Conservation (phyloP, 2,888 invertebrate species). For the Coelopa pilipes region DNA sequence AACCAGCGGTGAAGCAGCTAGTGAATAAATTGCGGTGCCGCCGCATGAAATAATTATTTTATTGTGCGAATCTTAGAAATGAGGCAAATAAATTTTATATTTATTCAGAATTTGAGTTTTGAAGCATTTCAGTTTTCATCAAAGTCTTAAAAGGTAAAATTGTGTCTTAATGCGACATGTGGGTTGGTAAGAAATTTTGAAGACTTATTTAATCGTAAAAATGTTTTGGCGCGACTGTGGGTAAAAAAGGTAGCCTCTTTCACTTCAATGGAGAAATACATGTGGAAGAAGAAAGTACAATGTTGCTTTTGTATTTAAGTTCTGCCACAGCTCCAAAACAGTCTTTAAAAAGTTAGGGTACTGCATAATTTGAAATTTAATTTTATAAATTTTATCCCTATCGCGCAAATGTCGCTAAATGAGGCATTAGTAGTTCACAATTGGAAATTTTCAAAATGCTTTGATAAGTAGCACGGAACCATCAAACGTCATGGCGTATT, state of each 20-base stretch:
- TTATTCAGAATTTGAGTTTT: no score
- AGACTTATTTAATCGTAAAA: not conserved
- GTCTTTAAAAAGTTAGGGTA: not conserved
- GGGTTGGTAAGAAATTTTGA: not conserved
- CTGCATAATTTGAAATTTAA: not conserved
- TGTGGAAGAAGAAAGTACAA: not conserved
- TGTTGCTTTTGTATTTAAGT: not conserved
- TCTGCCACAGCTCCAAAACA: not conserved
- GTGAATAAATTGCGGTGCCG: conserved; percentile 42
- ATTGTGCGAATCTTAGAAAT: conserved; percentile 7
- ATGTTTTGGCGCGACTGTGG: conserved; percentile 33
- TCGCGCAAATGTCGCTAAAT: no score
- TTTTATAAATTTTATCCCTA: no score
- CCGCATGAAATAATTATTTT: conserved; percentile 18
- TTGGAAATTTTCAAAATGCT: conserved; percentile 6
- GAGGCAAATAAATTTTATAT: not conserved
- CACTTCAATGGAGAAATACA: not conserved
- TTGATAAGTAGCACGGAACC: conserved; percentile 9
- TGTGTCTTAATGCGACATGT: not conserved
- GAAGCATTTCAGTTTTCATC: not conserved
- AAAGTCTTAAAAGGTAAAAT: not conserved
- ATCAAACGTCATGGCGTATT: conserved; percentile 16
- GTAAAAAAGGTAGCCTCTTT: conserved; percentile 2
- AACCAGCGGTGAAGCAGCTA: conserved; percentile 44
- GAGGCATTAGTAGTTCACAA: not conserved